A percentile compares a stretch with the other conserved stretches of the same genome.
These are phyloP conservation scores for Polietes domitor DNA, from an alignment of 2,888 invertebrate genomes.

Conservation along the genomic window DNA sequence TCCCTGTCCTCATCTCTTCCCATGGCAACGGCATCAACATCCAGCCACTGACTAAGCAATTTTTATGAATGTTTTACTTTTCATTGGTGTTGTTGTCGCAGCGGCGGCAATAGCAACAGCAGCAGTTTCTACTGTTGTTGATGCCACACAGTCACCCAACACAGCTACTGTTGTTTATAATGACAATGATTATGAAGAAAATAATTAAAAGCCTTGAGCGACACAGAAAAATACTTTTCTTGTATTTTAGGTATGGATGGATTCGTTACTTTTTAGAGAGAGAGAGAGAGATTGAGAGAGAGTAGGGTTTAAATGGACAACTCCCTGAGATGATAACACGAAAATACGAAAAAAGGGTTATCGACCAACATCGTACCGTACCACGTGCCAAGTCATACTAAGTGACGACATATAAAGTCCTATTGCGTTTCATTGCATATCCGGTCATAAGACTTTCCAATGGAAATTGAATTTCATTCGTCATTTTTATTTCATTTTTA, in stretches of 20 bases:
- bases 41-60: conserved; percentile 49
- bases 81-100: conserved; percentile 22
- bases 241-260: conserved; percentile 30
- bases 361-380: neutral
- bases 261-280: conserved; percentile 13
- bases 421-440: too few relatives aligned
- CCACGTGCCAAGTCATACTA: too few relatives aligned
- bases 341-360: neutral
- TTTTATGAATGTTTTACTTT: conserved; percentile 44
- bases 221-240: conserved; percentile 44
- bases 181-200: conserved; percentile 69
- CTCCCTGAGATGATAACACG: neutral
- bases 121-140: conserved; percentile 41
- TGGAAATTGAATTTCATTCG: too few relatives aligned
- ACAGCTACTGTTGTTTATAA: conserved; percentile 68
- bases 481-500: too few relatives aligned
- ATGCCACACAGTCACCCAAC: conserved; percentile 69
- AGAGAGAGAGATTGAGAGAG: neutral
- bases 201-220: conserved; percentile 68
- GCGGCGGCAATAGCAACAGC: conserved; percentile 29
- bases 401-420: too few relatives aligned
- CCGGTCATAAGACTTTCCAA: too few relatives aligned
- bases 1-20: neutral
- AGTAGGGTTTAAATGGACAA: neutral
- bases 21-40: conserved; percentile 8